Conservation (phyloP, 2,888 invertebrate species). For the Sesia bembeciformis region DNA sequence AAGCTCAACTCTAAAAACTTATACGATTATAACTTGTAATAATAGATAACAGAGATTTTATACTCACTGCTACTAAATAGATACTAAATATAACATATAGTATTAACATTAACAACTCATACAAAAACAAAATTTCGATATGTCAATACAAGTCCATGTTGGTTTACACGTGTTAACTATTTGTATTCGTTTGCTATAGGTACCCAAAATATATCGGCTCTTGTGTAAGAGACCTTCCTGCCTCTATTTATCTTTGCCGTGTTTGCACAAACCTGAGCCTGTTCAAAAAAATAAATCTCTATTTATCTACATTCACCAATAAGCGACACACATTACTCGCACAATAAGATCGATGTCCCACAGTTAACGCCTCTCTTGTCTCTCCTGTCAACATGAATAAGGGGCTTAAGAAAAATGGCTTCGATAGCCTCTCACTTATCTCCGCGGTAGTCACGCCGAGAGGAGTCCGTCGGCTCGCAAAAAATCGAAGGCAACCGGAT, state of each 20-base stretch:
- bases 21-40: no score
- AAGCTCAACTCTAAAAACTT: no score
- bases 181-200: no score
- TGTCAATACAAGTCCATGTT: no score
- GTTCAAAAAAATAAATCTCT: constrained; percentile 52
- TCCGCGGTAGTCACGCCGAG: constrained; percentile 25
- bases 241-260: constrained; percentile 38
- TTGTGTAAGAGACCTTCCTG: constrained; percentile 29
- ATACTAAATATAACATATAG: no score
- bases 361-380: constrained; percentile 20
- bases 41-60: no score
- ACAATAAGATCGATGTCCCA: constrained; percentile 29
- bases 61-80: no score
- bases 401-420: constrained; percentile 21
- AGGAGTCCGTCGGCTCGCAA: constrained; percentile 29
- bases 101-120: no score
- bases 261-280: constrained; percentile 49
- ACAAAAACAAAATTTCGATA: no score
- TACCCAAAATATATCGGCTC: constrained; percentile 15
- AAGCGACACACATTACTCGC: constrained; percentile 21
- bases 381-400: constrained; percentile 14
- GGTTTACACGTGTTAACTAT: no score
- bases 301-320: constrained; percentile 58
- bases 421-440: constrained; percentile 40
- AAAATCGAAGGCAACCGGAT: constrained; percentile 33